Evolutionary conservation across 2,797 vertebrate species (phyloP).

Genomic region (Sparus aurata): DNA sequence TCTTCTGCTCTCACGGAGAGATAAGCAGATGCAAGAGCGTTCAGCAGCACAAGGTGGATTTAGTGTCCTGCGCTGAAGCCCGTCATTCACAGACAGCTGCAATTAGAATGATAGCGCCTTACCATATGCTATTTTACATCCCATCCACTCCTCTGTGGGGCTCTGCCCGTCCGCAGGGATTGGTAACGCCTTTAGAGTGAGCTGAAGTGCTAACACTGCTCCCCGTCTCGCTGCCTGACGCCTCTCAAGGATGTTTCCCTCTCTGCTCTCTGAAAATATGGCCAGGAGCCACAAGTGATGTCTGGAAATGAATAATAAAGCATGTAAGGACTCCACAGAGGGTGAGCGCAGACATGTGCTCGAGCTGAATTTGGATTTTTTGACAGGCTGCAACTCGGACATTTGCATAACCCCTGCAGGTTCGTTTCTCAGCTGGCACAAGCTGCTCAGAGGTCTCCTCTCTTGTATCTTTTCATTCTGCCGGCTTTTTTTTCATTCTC

Average conservation of each 20-base stretch:
- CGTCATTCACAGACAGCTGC: constrained; percentile 64
- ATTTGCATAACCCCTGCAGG: constrained; percentile 70
- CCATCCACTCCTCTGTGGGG: constrained; percentile 36
- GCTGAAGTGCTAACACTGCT: constrained; percentile 53
- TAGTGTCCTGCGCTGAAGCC: constrained; percentile 36
- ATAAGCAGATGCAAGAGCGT: constrained; percentile 64
- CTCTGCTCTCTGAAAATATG: constrained; percentile 59
- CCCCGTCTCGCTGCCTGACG: constrained; percentile 37
- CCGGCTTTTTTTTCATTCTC: background rate
- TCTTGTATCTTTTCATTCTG: background rate
- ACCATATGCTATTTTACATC: constrained; percentile 65
- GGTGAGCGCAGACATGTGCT: constrained; percentile 44
- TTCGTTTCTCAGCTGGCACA: constrained; percentile 46
- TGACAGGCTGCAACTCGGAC: constrained; percentile 47
- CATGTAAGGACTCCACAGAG: constrained; percentile 63
- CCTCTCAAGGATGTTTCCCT: constrained; percentile 57
- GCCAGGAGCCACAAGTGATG: constrained; percentile 65
- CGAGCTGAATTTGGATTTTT: constrained; percentile 57
- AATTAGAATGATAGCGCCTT: constrained; percentile 60
- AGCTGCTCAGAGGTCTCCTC: constrained; percentile 38
- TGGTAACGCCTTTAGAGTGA: constrained; percentile 53
- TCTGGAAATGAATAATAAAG: constrained; percentile 71
- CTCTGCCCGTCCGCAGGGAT: constrained; percentile 39
- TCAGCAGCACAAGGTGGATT: constrained; percentile 60
- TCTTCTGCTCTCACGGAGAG: constrained; percentile 26